Base-by-base conservation (phyloP, 2,797 vertebrate genomes). In the Acrossocheilus wenchowensis region DNA sequence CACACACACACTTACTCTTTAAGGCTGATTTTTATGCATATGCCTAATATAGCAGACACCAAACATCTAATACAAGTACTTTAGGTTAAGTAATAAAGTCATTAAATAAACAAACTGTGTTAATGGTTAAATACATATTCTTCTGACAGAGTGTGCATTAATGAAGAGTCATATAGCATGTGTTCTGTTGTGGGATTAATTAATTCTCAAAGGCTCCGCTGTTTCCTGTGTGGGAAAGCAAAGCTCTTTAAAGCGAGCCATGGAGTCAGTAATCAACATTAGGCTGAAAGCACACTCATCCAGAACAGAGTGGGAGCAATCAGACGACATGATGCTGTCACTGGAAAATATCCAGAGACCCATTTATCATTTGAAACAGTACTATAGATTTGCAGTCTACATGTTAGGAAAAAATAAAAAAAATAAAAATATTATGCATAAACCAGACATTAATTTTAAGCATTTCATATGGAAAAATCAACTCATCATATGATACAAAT, bases 211-310 rank as follows among this genome's bases (percentile, higher is more conserved):
- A 41, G 81, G 71, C 68, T 74, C 89, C 41, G 62, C 69, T 69
- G 86, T 90, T 69, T 26, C 81, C 78, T 77, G 82, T 75, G 73
- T 62, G 54, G 72, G 57, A 66, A 75, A 54, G 66, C 39, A n/a
- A 82, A 82, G 34, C 66, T 57, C 66, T 82, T 73, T 43, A 82
- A 73, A 60, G n/a, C 6, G 36, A 82, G 34, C 41, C 48, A 72
- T 72, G 68, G 68, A 57, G 60, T 50, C 34, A 52, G 73, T 68
- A 68, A 78, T 84, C 45, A 84, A 54, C 69, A 82, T 82, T 82
- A 82, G 81, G 34, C 12, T 39, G 36, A 72, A 36, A 72, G 66
- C 66, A 71, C 66, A 72, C 45, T 82, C 81, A 82, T 26, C 81
- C 66, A 41, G 66, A 82, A 54, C 14, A 11, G 80, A 71, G 66